A percentile compares a stretch with the other conserved stretches of the same genome.
Conservation (phyloP, 2,888 invertebrate species). For the Cyclophora punctaria region DNA sequence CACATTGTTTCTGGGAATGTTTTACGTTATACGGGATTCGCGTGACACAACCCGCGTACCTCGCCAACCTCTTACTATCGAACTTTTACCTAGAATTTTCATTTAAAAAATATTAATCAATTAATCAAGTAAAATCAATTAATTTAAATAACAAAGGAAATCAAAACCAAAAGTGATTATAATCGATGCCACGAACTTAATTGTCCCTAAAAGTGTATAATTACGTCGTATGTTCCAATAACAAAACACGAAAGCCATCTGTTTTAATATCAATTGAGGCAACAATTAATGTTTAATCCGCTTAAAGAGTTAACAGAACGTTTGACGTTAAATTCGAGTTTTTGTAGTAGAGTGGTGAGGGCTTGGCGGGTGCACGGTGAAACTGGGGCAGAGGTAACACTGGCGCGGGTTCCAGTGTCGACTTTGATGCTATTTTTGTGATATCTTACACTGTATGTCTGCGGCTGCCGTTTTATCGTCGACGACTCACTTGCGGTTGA, state of each 20-base stretch:
- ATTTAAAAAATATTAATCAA: background rate
- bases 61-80: slow-evolving; percentile 22
- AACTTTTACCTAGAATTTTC: slow-evolving; percentile 9
- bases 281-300: too few relatives aligned
- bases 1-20: slow-evolving; percentile 45
- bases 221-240: too few relatives aligned
- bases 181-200: too few relatives aligned
- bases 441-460: slow-evolving; percentile 42
- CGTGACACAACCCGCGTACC: slow-evolving; percentile 35
- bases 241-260: background rate
- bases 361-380: slow-evolving; percentile 33
- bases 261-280: slow-evolving; percentile 8
- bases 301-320: slow-evolving; percentile 7
- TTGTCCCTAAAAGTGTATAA: too few relatives aligned
- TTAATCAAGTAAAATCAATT: too few relatives aligned
- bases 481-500: slow-evolving; percentile 40
- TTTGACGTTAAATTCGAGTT: slow-evolving; percentile 31
- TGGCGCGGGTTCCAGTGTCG: slow-evolving; percentile 38
- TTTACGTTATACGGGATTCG: slow-evolving; percentile 37
- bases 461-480: slow-evolving; percentile 52
- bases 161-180: too few relatives aligned
- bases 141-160: too few relatives aligned
- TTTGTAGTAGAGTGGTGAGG: slow-evolving; percentile 28
- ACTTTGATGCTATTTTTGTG: slow-evolving; percentile 64
- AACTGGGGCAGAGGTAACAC: slow-evolving; percentile 60